phyloP scores from a whole-genome alignment of 1,140 invertebrate genomes.

The Achatina immaculata region DNA sequence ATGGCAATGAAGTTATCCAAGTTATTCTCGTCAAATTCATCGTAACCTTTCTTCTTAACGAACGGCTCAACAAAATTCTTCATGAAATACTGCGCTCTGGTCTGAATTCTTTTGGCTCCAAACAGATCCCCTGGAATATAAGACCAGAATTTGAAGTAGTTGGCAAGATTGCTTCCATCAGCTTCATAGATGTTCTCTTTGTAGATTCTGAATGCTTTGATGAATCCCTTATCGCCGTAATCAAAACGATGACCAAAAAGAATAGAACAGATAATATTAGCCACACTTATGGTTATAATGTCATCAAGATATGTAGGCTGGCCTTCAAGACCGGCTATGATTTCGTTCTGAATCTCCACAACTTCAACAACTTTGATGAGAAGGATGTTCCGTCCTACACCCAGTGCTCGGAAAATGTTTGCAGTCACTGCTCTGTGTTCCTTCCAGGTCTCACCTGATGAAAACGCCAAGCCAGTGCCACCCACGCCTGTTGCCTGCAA shows the following conservation, averaged over 20 bases:
- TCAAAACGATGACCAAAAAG: neutral
- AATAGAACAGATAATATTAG: constrained; percentile 5
- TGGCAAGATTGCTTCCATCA: constrained; percentile 17
- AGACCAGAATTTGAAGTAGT: constrained; percentile 44
- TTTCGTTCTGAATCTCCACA: neutral
- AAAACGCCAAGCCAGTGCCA: neutral
- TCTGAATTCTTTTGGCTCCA: constrained; percentile 16
- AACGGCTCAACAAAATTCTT: neutral
- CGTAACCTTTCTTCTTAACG: constrained; percentile 37
- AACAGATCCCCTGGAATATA: constrained; percentile 53
- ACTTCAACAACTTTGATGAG: neutral
- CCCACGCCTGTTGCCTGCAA: neutral
- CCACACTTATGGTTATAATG: neutral
- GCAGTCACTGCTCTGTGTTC: neutral
- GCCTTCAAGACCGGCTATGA: neutral
- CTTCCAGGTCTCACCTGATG: neutral
- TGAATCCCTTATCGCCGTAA: neutral
- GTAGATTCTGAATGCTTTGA: neutral
- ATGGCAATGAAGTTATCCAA: constrained; percentile 48
- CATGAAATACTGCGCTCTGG: constrained; percentile 26
- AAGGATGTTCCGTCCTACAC: neutral
- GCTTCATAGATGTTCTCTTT: neutral
- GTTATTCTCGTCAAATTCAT: constrained; percentile 42
- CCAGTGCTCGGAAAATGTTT: neutral
- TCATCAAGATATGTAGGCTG: neutral